These are phyloP conservation scores for Perccottus glenii DNA, from an alignment of 2,113 vertebrate genomes.

Conservation along the genomic window DNA sequence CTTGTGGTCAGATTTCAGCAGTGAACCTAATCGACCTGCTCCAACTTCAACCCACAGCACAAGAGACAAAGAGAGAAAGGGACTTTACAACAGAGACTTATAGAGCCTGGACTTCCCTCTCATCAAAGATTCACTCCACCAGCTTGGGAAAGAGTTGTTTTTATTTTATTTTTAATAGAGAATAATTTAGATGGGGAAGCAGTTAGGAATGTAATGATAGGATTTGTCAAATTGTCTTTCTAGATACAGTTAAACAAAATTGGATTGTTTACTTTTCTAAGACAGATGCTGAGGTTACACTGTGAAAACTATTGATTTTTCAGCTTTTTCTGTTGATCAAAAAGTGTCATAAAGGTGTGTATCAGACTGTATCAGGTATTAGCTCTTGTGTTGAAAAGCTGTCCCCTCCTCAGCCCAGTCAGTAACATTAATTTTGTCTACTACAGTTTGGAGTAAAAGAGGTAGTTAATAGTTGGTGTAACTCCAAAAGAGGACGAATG, in stretches of 20 bases:
- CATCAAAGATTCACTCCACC: conserved; percentile 66
- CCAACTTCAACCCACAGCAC: conserved; percentile 27
- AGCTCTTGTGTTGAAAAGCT: no score
- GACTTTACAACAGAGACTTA: conserved; percentile 65
- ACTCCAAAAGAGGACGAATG: no score
- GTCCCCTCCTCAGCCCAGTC: no score
- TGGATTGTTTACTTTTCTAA: conserved; percentile 8
- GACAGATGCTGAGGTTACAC: conserved; percentile 44
- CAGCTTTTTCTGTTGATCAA: conserved; percentile 25
- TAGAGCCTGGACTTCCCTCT: conserved; percentile 40
- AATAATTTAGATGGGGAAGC: conserved; percentile 14
- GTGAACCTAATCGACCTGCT: conserved; percentile 11
- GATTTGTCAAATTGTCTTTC: conserved; percentile 4
- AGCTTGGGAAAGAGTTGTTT: conserved; percentile 66
- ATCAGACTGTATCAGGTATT: no score
- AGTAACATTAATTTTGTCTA: no score
- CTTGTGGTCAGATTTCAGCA: conserved; percentile 21
- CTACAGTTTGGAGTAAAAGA: no score
- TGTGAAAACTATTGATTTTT: conserved; percentile 49
- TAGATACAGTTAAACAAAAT: conserved; percentile 22
- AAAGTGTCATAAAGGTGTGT: no score
- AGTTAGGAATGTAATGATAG: neutral
- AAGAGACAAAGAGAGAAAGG: conserved; percentile 28
- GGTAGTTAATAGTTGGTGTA: no score
- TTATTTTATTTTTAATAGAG: conserved; percentile 53